Base-by-base conservation (phyloP, 2,888 invertebrate species). In the Thysanoteuthis rhombus region DNA sequence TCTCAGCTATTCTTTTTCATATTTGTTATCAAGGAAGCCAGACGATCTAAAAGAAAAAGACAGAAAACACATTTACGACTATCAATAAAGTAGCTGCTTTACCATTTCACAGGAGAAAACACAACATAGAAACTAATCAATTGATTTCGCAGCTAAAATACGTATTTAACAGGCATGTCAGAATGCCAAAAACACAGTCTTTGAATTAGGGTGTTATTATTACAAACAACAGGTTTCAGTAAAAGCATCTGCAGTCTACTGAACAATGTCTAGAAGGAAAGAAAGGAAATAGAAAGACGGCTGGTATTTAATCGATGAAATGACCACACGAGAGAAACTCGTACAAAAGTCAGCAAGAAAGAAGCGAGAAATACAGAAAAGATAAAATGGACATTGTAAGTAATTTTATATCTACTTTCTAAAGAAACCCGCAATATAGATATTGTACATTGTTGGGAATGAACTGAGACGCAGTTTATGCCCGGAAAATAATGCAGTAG, bases 311-410 rank as follows among this genome's bases (percentile, higher is more conserved):
- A 75, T 75, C 75, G 75, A n/a, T 75, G 75, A 75, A 75, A n/a
- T 75, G 75, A 75, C 75, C 32, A 75, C n/a, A n/a, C n/a, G 75
- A n/a, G n/a, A 75, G n/a, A 32, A 58, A 32, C 0, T 6, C 0
- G 0, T 0, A 3, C 1, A 75, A n/a, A 32, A 10, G 1, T 8
- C 1, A n/a, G 1, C 0, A 16, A 32, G 8, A 16, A 32, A n/a
- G 0, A 32, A 1, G 10, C n/a, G 10, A 58, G n/a, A 75, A n/a
- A n/a, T 75, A 75, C n/a, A 75, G n/a, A 32, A 32, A 32, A 58
- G 32, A 10, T 12, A n/a, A n/a, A 75, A 75, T n/a, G 75, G 75
- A 75, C 32, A 32, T 75, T 75, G 32, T 32, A 32, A 75, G n/a
- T 75, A n/a, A 75, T 75, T 75, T 75, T 32, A 75, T 75, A 32